Base-by-base conservation (phyloP, 2,888 invertebrate genomes). In the Lapara coniferarum region DNA sequence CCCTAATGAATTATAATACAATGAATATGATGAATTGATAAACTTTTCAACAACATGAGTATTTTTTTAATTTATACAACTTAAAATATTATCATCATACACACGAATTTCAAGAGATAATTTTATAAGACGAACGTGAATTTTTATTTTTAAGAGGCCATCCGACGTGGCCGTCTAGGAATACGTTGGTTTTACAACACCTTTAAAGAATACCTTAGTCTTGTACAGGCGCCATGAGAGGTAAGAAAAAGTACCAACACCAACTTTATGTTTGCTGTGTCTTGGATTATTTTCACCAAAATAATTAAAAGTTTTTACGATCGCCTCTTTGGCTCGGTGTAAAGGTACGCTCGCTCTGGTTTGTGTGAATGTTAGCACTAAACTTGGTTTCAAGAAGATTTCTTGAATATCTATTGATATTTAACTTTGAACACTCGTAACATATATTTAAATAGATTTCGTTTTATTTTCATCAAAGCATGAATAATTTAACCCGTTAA, bases 281-380 rank as follows among this genome's bases (percentile, higher is more conserved):
- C 84, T 79, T 79, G 78, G 80, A 86, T 84, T 86, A 85, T 89
- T 89, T 88, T 81, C 84, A 71, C 81, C 81, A 81, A 89, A 92
- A 93, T 91, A 92, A 93, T 92, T 91, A 91, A 92, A 91, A 93
- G 88, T 90, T 92, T 92, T 93, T 91, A 92, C 88, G 89, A 88
- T 83, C 85, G 71, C 83, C 78, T 82, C 83, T 83, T 81, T 77
- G 84, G 84, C 80, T 78, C 81, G 82, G 83, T 88, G 88, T 86
- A 88, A 89, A 88, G 81, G 78, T 85, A 78, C 78, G 78, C 83
- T 63, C 63, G 63, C 46, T 49, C 19, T 81, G 80, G 78, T 77
- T 37, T 79, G 80, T 83, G 77, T 78, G 81, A 83, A 85, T 85
- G 79, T 77, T 76, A 75, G 81, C 79, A 81, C 78, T 82, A 77